Base-by-base conservation (phyloP, 2,113 vertebrate species). In the Balaenoptera acutorostrata region DNA sequence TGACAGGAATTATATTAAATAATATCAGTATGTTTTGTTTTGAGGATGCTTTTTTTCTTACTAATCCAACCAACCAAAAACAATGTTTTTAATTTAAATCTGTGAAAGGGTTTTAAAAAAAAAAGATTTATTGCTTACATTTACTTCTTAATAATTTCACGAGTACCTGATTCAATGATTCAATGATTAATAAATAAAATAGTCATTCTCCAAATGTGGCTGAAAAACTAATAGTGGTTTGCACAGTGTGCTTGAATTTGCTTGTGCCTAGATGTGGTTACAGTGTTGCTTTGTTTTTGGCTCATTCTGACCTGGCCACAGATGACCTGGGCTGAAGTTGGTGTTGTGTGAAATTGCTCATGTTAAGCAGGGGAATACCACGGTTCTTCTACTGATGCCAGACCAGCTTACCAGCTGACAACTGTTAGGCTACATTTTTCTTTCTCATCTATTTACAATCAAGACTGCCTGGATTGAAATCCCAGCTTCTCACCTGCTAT, bases 21-120 rank as follows among this genome's bases (percentile, higher is more conserved):
- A 88, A 84, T 92, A 78, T 85, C 63, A 93, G 72, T 59, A 23
- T 81, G 68, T 77, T 89, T 92, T 80, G n/a, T 77, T 55, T 90
- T 87, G 20, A 77, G 61, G 69, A 93, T 64, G 23, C 17, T 39
- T 95, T 78, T 55, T 46, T 36, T 18, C 44, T 82, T 39, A 33
- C 57, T 90, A 55, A 90, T 49, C 69, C 13, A 90, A 64, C 13
- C 15, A 49, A 69, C 31, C 46, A 77, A 87, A 86, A 44, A 33
- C 11, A 27, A 25, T 57, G 44, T 71, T 85, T 85, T 80, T 5
- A 3, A 72, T 29, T 88, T 78, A 85, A 88, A 63, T 81, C 41
- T 81, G 93, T 88, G 61, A 89, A 68, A 63, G 25, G 5, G 3
- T 9, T 4, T 57, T 3, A 0, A 27, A 86, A 86, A 68, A 78